These are phyloP conservation scores for Pseudochirops cupreus DNA, from an alignment of 2,797 vertebrate species.

Conservation along the genomic window DNA sequence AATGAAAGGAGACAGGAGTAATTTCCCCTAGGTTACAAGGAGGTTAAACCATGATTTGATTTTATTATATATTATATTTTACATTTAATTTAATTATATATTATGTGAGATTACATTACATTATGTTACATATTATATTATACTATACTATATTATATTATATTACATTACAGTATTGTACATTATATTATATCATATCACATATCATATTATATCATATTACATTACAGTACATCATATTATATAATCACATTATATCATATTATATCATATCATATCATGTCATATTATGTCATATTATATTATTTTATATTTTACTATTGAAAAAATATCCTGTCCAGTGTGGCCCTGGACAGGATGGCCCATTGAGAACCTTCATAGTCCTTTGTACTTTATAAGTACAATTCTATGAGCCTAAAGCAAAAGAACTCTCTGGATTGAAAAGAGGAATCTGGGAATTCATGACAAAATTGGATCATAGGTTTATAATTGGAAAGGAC, in stretches of 20 bases:
- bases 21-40: not conserved
- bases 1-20: not conserved
- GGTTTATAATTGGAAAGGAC: not conserved
- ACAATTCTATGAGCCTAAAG: slow-evolving; percentile 23
- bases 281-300: too few relatives aligned
- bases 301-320: not conserved
- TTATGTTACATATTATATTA: too few relatives aligned
- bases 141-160: too few relatives aligned
- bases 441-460: slow-evolving; percentile 15
- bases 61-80: too few relatives aligned
- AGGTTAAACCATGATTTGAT: not conserved
- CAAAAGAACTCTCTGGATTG: slow-evolving; percentile 34
- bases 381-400: not conserved
- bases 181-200: too few relatives aligned
- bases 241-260: too few relatives aligned
- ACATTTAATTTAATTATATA: too few relatives aligned
- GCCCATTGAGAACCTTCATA: not conserved
- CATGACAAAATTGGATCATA: not conserved
- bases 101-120: too few relatives aligned
- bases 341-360: not conserved
- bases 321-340: not conserved
- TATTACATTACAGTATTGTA: too few relatives aligned
- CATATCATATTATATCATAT: too few relatives aligned
- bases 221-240: too few relatives aligned
- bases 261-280: too few relatives aligned